Evolutionary conservation across 2,888 invertebrate species (phyloP).

Genomic region (Tipula confusa): DNA sequence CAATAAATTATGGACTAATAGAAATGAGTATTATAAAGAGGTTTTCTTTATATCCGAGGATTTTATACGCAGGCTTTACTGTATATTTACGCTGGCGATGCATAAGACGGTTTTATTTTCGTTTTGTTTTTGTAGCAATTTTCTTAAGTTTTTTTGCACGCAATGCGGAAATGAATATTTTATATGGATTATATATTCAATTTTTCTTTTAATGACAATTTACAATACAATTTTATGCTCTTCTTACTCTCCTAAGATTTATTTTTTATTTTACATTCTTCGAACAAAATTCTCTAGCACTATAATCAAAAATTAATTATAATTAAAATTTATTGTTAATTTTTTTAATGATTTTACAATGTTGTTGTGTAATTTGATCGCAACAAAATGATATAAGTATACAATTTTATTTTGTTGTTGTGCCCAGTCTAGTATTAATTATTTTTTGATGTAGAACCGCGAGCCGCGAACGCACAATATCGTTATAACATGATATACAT

Average conservation of each 20-base stretch:
- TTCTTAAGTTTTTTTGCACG: slow-evolving; percentile 4
- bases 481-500: neutral
- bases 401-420: neutral
- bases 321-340: neutral
- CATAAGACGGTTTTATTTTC: neutral
- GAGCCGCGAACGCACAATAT: neutral
- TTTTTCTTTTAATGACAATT: neutral
- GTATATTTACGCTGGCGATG: neutral
- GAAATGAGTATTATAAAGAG: no score
- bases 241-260: neutral
- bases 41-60: no score
- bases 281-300: no score
- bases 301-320: neutral
- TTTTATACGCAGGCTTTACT: no score
- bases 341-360: neutral
- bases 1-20: no score
- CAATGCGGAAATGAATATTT: slow-evolving; percentile 12
- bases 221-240: neutral
- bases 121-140: neutral
- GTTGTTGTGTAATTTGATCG: neutral
- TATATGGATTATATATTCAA: slow-evolving; percentile 6
- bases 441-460: neutral
- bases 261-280: neutral
- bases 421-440: neutral
- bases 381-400: neutral